These are phyloP conservation scores for Zootoca vivipara DNA, from an alignment of 2,113 vertebrate species.

Conservation along the genomic window DNA sequence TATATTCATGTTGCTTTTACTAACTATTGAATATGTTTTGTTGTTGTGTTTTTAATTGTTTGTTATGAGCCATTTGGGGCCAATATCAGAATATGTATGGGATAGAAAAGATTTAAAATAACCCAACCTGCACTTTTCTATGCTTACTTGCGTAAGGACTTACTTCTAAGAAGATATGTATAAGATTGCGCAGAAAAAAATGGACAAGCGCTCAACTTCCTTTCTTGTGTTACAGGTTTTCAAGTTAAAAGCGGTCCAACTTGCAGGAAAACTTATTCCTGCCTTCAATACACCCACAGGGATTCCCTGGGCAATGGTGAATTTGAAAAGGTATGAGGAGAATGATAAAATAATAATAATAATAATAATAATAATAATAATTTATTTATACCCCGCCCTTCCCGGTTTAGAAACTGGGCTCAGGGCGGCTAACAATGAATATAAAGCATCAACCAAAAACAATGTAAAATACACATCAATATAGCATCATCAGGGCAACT, in stretches of 20 bases:
- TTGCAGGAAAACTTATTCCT: constrained; percentile 96
- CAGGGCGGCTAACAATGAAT: no score
- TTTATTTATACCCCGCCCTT: no score
- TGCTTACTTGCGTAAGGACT: neutral
- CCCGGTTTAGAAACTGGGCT: no score
- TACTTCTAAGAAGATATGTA: neutral
- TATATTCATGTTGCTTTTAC: neutral
- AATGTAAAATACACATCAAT: no score
- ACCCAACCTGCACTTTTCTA: neutral
- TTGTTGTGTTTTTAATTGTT: neutral
- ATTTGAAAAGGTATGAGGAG: constrained; percentile 95
- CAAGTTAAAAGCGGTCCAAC: constrained; percentile 95
- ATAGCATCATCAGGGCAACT: no score
- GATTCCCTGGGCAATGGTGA: constrained; percentile 99
- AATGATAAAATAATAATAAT: no score
- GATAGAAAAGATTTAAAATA: neutral
- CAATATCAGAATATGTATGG: neutral
- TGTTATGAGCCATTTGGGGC: neutral
- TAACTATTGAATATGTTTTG: neutral
- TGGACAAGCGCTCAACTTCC: constrained; percentile 57
- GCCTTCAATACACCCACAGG: constrained; percentile 98
- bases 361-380: no score
- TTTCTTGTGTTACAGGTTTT: constrained; percentile 82
- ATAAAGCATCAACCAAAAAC: no score
- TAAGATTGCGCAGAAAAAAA: constrained; percentile 35